Percentiles rank a stretch among this genome's conserved stretches.
Evolutionary conservation across 2,113 vertebrate genomes (phyloP).

Genomic region (Mandrillus leucophaeus): DNA sequence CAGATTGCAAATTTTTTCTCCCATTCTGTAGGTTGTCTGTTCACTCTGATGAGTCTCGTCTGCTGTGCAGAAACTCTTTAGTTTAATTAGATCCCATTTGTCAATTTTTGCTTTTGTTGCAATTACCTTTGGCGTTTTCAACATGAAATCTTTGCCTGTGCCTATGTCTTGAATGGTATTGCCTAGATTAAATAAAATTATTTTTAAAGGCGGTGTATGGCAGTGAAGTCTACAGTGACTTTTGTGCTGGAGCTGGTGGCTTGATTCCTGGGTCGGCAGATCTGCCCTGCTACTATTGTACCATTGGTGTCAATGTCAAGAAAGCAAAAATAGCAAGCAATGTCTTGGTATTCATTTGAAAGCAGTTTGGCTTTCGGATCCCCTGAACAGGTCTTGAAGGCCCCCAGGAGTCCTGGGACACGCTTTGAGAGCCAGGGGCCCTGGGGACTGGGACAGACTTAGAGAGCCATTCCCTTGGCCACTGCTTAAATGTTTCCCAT

Average conservation of each 20-base stretch:
- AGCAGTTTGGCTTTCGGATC: not conserved
- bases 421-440: too few species aligned
- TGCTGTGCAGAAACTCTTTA: too few species aligned
- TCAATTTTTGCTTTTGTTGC: too few species aligned
- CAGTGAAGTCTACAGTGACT: not conserved
- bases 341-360: not conserved
- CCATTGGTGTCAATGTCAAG: not conserved
- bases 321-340: not conserved
- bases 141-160: too few species aligned
- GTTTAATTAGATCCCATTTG: too few species aligned
- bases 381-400: not conserved
- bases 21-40: too few species aligned
- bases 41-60: too few species aligned
- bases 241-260: not conserved
- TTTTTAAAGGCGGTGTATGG: not conserved
- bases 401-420: not conserved
- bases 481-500: not conserved
- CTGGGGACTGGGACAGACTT: not conserved
- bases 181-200: not conserved
- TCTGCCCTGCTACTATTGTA: fast-evolving
- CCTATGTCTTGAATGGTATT: too few species aligned
- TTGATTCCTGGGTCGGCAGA: not conserved
- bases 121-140: too few species aligned
- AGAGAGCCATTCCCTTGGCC: not conserved
- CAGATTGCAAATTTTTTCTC: too few species aligned